Base-by-base conservation (phyloP, 2,113 vertebrate species). In the Bubo scandiacus region DNA sequence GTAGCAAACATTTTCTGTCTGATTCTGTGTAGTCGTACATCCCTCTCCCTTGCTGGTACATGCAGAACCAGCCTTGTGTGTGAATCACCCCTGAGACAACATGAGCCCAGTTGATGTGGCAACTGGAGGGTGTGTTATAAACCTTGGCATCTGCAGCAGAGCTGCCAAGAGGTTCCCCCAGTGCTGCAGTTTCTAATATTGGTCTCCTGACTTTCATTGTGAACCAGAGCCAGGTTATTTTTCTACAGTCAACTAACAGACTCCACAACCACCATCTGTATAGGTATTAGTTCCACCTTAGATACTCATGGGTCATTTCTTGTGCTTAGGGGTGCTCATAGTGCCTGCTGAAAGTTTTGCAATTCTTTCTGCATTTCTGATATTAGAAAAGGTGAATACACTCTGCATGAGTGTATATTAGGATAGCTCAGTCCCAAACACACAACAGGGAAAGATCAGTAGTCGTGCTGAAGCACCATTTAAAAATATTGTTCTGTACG, bases 201-300 rank as follows among this genome's bases (percentile, higher is more conserved):
- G 49, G 66, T 65, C 61, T 93, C 45, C 78, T 94, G 92, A 93
- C 87, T 96, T 97, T 55, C 12, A 1, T 15, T 61, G 26, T 61
- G 86, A 97, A 85, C 32, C 15, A 78, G 51, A 84, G 88, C 51
- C 92, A 93, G 58, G 38, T 77, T 94, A 34, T 91, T 97, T 90
- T 86, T 57, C 90, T 42, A 26, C 7, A 78, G 61, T 59, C 72
- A 43, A n/a, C 55, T 75, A 38, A 47, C 59, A 71, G 80, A 61
- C 36, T 43, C 36, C 25, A 42, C n/a, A 66, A 5, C 11, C 22
- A 77, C 70, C 6, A 2, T 65, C 29, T 84, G 4, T 34, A 32
- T 10, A 25, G 21, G 13, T 72, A 72, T 59, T 68, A 57, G 43
- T 27, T 75, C 42, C 9, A 13, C 67, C 79, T 65, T 38, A 47